Evolutionary conservation across 1,140 invertebrate species (phyloP).

Genomic region (Oncopeltus fasciatus): DNA sequence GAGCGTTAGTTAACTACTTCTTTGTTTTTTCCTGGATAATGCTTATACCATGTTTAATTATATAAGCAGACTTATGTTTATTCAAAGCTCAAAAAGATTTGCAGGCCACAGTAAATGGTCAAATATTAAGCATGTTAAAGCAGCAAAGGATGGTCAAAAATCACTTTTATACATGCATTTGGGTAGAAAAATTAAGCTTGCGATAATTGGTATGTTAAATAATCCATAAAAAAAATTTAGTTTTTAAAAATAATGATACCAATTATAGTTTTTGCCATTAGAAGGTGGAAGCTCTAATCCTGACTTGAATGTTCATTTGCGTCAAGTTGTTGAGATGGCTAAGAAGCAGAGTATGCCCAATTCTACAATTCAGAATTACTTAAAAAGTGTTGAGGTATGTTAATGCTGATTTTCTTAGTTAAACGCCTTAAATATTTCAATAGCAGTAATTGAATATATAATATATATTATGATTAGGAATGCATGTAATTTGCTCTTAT

Average conservation of each 20-base stretch:
- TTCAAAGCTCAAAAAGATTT: constrained; percentile 27
- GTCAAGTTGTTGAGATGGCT: constrained; percentile 40
- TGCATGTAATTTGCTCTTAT: too few species aligned
- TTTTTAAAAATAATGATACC: background rate
- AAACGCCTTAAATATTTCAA: constrained; percentile 23
- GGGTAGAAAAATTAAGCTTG: constrained; percentile 37
- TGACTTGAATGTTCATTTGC: constrained; percentile 36
- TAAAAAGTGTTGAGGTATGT: constrained; percentile 35
- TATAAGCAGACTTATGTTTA: too few species aligned
- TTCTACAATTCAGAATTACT: constrained; percentile 38
- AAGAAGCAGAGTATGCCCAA: constrained; percentile 42
- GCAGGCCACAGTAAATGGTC: constrained; percentile 62
- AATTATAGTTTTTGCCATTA: background rate
- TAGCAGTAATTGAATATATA: too few species aligned
- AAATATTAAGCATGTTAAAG: constrained; percentile 53
- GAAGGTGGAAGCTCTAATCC: constrained; percentile 32
- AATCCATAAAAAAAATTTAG: too few species aligned
- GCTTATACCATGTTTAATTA: background rate
- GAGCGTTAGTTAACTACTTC: too few species aligned
- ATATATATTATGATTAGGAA: too few species aligned
- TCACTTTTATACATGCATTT: constrained; percentile 32
- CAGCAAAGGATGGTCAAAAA: constrained; percentile 41
- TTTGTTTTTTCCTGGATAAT: too few species aligned
- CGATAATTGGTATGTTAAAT: constrained; percentile 34
- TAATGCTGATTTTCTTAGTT: too few species aligned